A percentile compares a stretch with the other conserved stretches of the same genome.
These are phyloP conservation scores for Spinus olivaceus DNA, from an alignment of 2,797 vertebrate species.

Conservation along the genomic window DNA sequence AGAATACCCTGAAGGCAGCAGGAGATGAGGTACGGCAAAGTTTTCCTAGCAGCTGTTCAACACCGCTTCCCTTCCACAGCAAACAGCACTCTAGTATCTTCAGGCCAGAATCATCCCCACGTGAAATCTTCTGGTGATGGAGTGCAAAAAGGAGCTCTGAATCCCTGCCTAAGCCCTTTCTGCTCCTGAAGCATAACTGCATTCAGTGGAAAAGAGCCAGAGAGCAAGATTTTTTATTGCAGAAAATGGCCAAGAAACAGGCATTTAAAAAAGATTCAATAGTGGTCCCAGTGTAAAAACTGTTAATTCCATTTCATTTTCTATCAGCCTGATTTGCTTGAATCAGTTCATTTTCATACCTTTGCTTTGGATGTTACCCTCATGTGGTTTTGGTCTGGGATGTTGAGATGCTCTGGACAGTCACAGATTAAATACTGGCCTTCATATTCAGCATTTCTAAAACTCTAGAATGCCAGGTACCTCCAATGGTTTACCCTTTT, in stretches of 20 bases:
- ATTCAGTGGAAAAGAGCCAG: not conserved
- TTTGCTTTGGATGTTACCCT: not conserved
- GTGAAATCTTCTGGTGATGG: not conserved
- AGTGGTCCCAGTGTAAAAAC: not conserved
- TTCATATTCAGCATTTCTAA: not conserved
- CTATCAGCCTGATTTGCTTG: not conserved
- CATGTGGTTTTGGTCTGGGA: not conserved
- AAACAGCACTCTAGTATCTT: not conserved
- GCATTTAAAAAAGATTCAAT: not conserved
- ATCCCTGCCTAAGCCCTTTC: not conserved
- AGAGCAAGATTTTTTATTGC: not conserved
- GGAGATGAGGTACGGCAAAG: not conserved
- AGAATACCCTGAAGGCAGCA: not conserved
- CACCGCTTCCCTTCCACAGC: not conserved
- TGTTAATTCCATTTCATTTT: not conserved
- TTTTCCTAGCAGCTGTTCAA: not conserved
- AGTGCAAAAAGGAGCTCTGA: not conserved
- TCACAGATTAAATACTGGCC: not conserved
- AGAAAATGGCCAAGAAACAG: not conserved
- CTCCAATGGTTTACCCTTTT: not conserved
- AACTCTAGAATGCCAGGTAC: not conserved
- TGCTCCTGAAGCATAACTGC: not conserved
- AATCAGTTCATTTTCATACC: not conserved
- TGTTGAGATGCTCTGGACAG: not conserved
- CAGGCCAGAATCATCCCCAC: not conserved